Evolutionary conservation across 2,797 vertebrate genomes (phyloP).

Genomic region (Xenops minutus): DNA sequence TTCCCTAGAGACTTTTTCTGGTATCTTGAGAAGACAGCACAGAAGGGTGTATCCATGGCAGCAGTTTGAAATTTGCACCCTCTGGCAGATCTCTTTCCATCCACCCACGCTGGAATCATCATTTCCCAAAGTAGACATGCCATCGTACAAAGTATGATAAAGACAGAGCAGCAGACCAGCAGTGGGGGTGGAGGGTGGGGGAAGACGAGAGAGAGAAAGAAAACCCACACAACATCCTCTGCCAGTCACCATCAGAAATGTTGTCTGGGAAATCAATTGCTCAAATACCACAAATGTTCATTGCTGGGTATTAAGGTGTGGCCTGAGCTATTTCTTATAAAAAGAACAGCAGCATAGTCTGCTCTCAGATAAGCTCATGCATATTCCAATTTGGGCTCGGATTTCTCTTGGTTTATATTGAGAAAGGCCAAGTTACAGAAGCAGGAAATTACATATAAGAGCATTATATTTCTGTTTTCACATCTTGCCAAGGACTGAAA

Average conservation of each 20-base stretch:
- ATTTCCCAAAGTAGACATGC: slow-evolving; percentile 45
- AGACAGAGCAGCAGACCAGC: not conserved
- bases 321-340: slow-evolving; percentile 16
- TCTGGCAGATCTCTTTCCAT: slow-evolving; percentile 46
- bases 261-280: slow-evolving; percentile 30
- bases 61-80: slow-evolving; percentile 61
- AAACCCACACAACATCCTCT: not conserved
- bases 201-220: not conserved
- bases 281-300: slow-evolving; percentile 40
- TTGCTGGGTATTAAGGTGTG: slow-evolving; percentile 47
- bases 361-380: not conserved
- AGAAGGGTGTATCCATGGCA: slow-evolving; percentile 46
- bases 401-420: slow-evolving; percentile 1
- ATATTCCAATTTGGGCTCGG: not conserved
- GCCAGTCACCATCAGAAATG: slow-evolving; percentile 7
- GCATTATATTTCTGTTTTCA: not conserved
- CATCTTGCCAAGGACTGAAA: not conserved
- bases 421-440: not conserved
- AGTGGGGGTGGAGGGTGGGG: not conserved
- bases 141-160: not conserved
- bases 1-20: slow-evolving; percentile 54
- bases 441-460: slow-evolving; percentile 1
- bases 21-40: slow-evolving; percentile 46
- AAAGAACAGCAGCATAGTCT: slow-evolving; percentile 9
- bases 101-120: slow-evolving; percentile 52